Evolutionary conservation across 2,797 vertebrate species (phyloP), one percentile per base, ranked within the genome.

Genomic region (Anguilla obscura): DNA sequence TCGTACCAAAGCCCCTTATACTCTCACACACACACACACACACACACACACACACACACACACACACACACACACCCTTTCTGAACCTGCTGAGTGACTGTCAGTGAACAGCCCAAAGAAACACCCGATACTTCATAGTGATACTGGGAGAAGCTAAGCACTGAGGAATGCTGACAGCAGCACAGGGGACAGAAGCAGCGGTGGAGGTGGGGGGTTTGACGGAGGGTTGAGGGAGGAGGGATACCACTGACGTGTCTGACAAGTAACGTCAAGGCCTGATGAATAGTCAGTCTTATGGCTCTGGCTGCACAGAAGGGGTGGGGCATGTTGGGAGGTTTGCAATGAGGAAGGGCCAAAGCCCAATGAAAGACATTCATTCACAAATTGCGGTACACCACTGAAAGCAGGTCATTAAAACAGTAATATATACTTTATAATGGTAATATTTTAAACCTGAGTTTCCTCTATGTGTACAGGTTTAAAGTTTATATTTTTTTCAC

Each of bases 261-360:
- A 92, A 92, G 92, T 92, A 93, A 92, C 92, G 91, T 92, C 91
- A 91, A 87, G 90, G 87, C 90, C 90, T 89, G 91, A 94, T 95
- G 95, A 95, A 96, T 95, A 93, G 93, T 92, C 89, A n/a, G 93
- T 92, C 92, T 95, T 91, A 94, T 94, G 85, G 89, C 88, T 91
- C 86, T 88, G 90, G 88, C 92, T 91, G 85, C 40, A 87, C 60
- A 80, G 89, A 89, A 91, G 91, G 90, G 91, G 89, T 69, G 63
- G 79, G 58, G 50, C 60, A 86, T 66, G 84, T 60, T 40, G 66
- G 86, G 30, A 56, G 83, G 30, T 14, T 16, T 18, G 56, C 91
- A 91, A 91, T 89, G 92, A 93, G 93, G 91, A 92, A 92, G 93
- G 94, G 90, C 91, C 91, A 88, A 24, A 79, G 87, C 27, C 45